Base-by-base conservation (phyloP, 1,140 invertebrate species). In the Trichonephila clavata region DNA sequence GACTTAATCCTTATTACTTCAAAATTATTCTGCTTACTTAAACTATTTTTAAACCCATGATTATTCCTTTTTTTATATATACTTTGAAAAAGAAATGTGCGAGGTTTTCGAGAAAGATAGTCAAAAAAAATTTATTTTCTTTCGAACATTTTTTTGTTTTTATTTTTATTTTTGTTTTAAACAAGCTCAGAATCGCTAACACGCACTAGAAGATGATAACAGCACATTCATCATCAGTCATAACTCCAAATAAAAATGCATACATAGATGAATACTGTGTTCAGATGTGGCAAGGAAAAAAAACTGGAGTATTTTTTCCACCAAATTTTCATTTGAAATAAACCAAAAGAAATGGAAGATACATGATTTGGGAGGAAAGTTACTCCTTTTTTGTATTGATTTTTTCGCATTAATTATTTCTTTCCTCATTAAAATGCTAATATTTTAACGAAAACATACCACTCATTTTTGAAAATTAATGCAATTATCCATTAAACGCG, bases 1-100 rank as follows among this genome's bases (percentile, higher is more conserved):
- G 81, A 24, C 81, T 83, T 83, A 83, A 83, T 83, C 81, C 81
- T 83, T 59, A 59, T 50, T 57, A 50, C 81, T 83, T 57, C 20
- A n/a, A 59, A 83, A 57, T n/a, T 57, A 59, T 83, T 59, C 81
- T 57, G 50, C 50, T 83, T 83, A 24, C 24, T 68, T 77, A 32
- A 39, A 77, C 27, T 77, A 39, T 71, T 77, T 77, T 77, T 77
- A 77, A 77, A 39, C 27, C 32, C 14, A 32, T 18, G 32, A 77
- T 68, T 77, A 77, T 77, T 77, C 14, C 71, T 77, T 77, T 77
- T 77, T 77, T 27, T 3, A 14, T 71, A 7, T 8, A 10, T 50
- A 50, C 7, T 0, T 13, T 50, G 20, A 7, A 20, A 21, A 63
- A 63, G 61, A 63, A 63, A 63, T 63, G 68, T 71, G 68, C 10